These are phyloP conservation scores for Planococcus citri DNA, from an alignment of 1,140 invertebrate genomes.

Conservation along the genomic window DNA sequence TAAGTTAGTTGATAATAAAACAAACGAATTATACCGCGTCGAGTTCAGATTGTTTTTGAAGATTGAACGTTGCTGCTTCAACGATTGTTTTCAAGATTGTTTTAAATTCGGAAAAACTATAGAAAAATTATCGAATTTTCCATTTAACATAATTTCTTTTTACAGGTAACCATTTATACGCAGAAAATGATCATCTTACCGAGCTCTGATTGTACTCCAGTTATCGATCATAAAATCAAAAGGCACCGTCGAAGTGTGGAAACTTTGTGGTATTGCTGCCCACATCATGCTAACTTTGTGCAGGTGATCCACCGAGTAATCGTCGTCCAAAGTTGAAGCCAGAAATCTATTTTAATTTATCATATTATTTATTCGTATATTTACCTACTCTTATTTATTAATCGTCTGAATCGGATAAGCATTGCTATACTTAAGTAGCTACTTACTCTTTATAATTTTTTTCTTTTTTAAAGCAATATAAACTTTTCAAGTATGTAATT, in stretches of 20 bases:
- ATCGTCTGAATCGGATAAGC: no score
- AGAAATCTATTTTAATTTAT: not conserved
- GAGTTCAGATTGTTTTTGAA: not conserved
- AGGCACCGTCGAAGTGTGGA: not conserved
- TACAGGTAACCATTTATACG: no score
- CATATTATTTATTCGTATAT: not conserved
- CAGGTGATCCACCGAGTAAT: not conserved
- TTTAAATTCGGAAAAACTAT: not conserved
- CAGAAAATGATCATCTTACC: not conserved
- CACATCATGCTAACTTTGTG: not conserved
- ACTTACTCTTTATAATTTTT: not conserved
- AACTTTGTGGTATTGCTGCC: not conserved
- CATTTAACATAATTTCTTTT: no score
- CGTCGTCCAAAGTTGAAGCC: not conserved
- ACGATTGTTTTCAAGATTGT: conserved; percentile 10
- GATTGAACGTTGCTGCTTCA: not conserved
- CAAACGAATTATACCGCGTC: no score
- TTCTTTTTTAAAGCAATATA: not conserved
- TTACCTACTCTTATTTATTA: not conserved
- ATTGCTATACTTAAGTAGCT: not conserved
- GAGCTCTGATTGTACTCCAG: not conserved
- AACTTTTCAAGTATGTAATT: not conserved
- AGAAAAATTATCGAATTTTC: not conserved
- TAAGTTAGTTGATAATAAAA: no score
- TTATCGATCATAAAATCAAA: not conserved